Base-by-base conservation (phyloP, 2,113 vertebrate genomes). In the Clupea harengus region DNA sequence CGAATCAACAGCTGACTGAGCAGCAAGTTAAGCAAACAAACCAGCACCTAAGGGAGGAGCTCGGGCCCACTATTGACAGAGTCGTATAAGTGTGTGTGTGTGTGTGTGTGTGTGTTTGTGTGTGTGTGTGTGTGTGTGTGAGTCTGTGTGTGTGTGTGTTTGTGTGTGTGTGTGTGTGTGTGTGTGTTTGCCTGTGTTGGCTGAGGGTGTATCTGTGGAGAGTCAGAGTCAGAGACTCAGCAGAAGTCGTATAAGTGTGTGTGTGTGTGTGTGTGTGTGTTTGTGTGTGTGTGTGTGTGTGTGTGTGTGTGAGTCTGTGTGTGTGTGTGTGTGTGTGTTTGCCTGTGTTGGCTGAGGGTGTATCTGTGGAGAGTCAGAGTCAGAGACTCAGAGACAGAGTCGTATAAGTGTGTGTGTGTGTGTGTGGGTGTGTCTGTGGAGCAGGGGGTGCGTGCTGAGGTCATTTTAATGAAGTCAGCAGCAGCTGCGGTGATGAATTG, bases 401-500 rank as follows among this genome's bases (percentile, higher is more conserved):
- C n/a, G n/a, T n/a, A n/a, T n/a, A n/a, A n/a, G 67, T 20, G n/a
- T 80, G 20, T 50, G 1, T 39, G 17, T 80, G 67, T 44, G 60
- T n/a, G 84, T 15, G 75, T 54, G 50, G 25, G 78, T 28, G 25
- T 82, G 5, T 83, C 72, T 82, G 88, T 84, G 87, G 83, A 57
- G 86, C 82, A 83, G 52, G 18, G 81, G 81, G 9, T 9, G n/a
- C 25, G 28, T 67, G 64, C 64, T 25, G 64, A 67, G 64, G 64
- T n/a, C 64, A 28, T 32, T 75, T 75, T 75, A 75, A 75, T 75
- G 67, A 75, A 75, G 67, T 75, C 67, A 32, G 25, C 67, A 75
- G 67, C 67, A 75, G 67, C 67, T 75, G 67, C 28, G 25, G 67
- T 75, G 67, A 32, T 32, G n/a, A 32, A 75, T 75, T 1, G 64